phyloP scores from a whole-genome alignment of 2,113 vertebrate species.

The Sturnus vulgaris region DNA sequence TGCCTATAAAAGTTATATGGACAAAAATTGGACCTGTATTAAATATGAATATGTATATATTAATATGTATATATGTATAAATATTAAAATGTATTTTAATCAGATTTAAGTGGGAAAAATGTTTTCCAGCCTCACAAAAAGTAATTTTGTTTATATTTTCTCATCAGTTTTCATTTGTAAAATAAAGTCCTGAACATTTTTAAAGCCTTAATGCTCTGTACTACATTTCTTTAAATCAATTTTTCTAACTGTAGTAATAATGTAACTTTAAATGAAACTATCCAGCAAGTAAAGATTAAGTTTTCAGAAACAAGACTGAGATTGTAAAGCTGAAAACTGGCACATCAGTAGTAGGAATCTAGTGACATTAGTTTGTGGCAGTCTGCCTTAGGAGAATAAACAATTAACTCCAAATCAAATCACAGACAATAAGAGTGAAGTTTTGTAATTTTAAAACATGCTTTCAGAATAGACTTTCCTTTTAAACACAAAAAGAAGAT shows the following conservation, averaged over 20 bases:
- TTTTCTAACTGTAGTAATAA: neutral
- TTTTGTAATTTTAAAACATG: neutral
- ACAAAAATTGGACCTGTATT: accelerated
- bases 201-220: neutral
- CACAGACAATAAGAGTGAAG: neutral
- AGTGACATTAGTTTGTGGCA: neutral
- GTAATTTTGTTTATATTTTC: neutral
- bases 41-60: too few relatives aligned
- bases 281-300: neutral
- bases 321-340: neutral
- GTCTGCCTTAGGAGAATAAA: neutral
- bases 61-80: too few relatives aligned
- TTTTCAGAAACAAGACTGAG: neutral
- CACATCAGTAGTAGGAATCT: neutral
- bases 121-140: neutral
- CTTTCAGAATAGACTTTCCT: neutral
- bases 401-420: neutral
- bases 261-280: neutral
- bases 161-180: neutral
- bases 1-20: neutral
- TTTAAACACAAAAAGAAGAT: neutral
- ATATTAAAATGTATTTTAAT: neutral
- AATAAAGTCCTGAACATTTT: neutral
- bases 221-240: neutral
- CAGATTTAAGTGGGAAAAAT: neutral